Evolutionary conservation across 2,113 vertebrate species (phyloP).

Genomic region (Paracyprichromis sp.): DNA sequence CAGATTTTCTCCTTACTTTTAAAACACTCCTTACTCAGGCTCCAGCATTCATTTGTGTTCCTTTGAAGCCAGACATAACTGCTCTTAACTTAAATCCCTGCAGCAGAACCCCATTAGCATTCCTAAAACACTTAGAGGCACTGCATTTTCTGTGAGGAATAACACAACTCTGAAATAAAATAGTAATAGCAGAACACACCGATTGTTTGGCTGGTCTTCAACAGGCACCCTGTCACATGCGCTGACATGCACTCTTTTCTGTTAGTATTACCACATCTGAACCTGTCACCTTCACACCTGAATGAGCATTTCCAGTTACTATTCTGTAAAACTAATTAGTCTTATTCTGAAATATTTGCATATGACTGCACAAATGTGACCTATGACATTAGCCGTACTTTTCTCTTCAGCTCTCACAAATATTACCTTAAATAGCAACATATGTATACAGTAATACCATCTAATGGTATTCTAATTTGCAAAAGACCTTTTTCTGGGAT

Average conservation of each 20-base stretch:
- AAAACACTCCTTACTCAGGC: not conserved
- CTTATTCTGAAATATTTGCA: not conserved
- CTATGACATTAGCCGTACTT: rapidly evolving
- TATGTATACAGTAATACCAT: not conserved
- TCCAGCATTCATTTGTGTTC: not conserved
- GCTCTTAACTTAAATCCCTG: not conserved
- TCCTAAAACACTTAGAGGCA: not conserved
- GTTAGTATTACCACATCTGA: not conserved
- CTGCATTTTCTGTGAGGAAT: not conserved
- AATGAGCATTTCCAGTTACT: not conserved
- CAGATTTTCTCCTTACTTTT: not conserved
- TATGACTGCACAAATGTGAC: not conserved
- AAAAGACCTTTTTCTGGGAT: not conserved
- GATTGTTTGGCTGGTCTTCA: not conserved
- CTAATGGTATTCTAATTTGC: not conserved
- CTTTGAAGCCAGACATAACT: not conserved
- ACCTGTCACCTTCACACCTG: not conserved
- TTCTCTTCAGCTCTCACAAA: not conserved
- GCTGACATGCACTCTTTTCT: not conserved
- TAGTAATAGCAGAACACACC: not conserved
- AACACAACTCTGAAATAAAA: not conserved
- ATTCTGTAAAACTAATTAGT: not conserved
- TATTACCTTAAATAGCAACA: not conserved
- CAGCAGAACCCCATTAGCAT: not conserved
- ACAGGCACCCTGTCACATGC: not conserved